A percentile compares a stretch with the other conserved stretches of the same genome.
phyloP scores from a whole-genome alignment of 2,797 vertebrate genomes.

The Streptopelia turtur region DNA sequence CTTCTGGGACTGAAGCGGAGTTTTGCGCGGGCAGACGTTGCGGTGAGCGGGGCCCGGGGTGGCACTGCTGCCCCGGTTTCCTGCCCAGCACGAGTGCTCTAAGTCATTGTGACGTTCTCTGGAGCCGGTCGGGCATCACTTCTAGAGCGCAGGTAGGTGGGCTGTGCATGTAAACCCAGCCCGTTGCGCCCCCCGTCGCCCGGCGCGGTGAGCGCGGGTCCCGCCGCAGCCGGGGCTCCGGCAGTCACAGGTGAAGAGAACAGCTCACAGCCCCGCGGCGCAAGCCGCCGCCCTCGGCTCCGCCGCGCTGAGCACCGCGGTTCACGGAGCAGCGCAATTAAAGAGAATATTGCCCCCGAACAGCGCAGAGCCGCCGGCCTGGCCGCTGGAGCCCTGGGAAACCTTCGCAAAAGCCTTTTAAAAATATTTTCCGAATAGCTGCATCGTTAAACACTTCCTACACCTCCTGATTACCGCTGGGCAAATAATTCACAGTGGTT shows the following conservation, averaged over 20 bases:
- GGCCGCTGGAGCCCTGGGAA: neutral
- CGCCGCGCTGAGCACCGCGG: neutral
- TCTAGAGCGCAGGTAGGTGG: too few relatives aligned
- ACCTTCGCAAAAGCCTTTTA: neutral
- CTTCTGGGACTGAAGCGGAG: accelerated
- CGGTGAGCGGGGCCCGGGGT: accelerated
- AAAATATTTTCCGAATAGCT: neutral
- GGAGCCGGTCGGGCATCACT: too few relatives aligned
- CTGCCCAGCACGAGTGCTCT: neutral
- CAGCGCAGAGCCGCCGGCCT: accelerated
- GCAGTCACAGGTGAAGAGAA: neutral
- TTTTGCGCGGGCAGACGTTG: accelerated
- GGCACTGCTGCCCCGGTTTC: neutral
- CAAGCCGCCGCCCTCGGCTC: too few relatives aligned
- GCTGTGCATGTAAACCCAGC: too few relatives aligned
- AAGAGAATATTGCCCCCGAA: neutral
- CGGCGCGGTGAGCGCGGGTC: neutral
- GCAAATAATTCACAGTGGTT: neutral
- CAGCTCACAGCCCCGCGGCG: neutral
- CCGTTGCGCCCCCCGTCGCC: too few relatives aligned
- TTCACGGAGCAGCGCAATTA: neutral
- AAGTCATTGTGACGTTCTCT: too few relatives aligned
- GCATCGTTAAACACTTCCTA: neutral
- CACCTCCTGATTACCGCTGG: neutral
- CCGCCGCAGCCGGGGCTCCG: accelerated